phyloP scores from a whole-genome alignment of 2,888 invertebrate genomes.

The Gisinianus flammeolus region DNA sequence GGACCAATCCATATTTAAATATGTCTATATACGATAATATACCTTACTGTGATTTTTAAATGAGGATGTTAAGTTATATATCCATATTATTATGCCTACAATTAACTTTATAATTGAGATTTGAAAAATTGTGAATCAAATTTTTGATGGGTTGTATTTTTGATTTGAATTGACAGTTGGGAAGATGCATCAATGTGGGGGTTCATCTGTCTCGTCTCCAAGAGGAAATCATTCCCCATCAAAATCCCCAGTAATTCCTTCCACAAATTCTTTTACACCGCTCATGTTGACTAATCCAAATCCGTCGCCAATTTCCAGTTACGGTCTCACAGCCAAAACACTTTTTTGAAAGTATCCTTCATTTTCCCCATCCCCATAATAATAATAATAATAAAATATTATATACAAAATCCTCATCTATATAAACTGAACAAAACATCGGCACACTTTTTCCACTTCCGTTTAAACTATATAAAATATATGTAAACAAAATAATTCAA shows the following conservation, averaged over 20 bases:
- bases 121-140: background rate
- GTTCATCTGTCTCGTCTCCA: constrained; percentile 55
- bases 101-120: too few species aligned
- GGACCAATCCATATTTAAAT: too few species aligned
- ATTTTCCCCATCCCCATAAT: background rate
- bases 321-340: constrained; percentile 58
- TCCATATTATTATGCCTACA: too few species aligned
- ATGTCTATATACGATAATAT: too few species aligned
- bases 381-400: background rate
- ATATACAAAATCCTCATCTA: constrained; percentile 2
- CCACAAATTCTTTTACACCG: constrained; percentile 59
- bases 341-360: constrained; percentile 57
- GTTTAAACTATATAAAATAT: too few species aligned
- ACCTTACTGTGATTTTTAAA: too few species aligned
- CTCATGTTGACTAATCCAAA: constrained; percentile 59
- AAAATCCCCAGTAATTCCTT: constrained; percentile 59
- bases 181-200: constrained; percentile 58
- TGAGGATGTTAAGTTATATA: too few species aligned
- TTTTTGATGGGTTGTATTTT: background rate
- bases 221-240: constrained; percentile 58
- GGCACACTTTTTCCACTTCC: background rate
- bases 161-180: constrained; percentile 47
- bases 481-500: too few species aligned
- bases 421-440: background rate
- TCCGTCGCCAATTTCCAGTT: constrained; percentile 59